phyloP scores from a whole-genome alignment of 2,888 invertebrate species.

The Aradus depressus region DNA sequence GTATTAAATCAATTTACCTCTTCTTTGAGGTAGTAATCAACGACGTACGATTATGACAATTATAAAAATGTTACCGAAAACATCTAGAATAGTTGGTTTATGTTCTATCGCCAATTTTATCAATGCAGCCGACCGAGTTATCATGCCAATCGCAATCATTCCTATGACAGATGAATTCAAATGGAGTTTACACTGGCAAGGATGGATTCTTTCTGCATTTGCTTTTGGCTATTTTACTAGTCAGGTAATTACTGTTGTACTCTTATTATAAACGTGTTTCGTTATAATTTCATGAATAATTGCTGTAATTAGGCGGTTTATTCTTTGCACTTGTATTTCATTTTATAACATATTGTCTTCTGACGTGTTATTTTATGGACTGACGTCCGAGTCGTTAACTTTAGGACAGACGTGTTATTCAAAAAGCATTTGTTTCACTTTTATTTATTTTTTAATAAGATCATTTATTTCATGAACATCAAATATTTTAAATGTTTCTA shows the following conservation, averaged over 20 bases:
- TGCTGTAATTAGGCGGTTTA: too few relatives aligned
- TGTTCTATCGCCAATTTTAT: constrained; percentile 65
- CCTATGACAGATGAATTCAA: constrained; percentile 59
- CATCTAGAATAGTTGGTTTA: constrained; percentile 50
- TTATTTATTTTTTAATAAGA: too few relatives aligned
- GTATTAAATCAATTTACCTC: too few relatives aligned
- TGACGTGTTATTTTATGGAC: too few relatives aligned
- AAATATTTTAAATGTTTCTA: too few relatives aligned
- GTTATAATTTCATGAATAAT: too few relatives aligned
- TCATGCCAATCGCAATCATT: constrained; percentile 67
- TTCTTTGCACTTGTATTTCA: too few relatives aligned
- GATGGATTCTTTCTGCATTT: constrained; percentile 64
- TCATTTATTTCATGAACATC: too few relatives aligned
- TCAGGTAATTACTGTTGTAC: constrained; percentile 42
- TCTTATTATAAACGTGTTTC: not conserved
- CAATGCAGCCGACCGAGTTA: constrained; percentile 62
- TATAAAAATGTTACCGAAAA: constrained; percentile 41
- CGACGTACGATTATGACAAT: constrained; percentile 20
- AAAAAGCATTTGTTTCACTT: too few relatives aligned
- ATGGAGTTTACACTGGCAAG: constrained; percentile 59
- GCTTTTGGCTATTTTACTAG: constrained; percentile 65
- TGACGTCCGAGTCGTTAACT: too few relatives aligned
- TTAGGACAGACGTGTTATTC: too few relatives aligned
- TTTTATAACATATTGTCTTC: too few relatives aligned
- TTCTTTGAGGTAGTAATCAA: not conserved